Conservation (phyloP, 1,140 invertebrate species). For the Paraescarpia echinospica region DNA sequence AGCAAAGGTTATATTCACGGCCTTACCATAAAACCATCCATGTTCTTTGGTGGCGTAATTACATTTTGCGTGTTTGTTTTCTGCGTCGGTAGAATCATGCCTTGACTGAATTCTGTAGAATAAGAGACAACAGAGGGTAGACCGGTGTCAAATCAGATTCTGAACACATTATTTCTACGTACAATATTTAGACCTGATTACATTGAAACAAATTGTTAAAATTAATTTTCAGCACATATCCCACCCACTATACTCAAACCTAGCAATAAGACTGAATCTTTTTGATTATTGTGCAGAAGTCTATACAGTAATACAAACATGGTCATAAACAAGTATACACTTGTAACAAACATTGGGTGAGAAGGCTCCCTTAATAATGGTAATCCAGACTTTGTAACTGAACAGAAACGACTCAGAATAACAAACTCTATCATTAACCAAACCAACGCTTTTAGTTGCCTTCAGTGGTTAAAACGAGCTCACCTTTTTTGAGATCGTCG, state of each 20-base stretch:
- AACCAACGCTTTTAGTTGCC: too few species aligned
- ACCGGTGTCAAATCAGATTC: not conserved
- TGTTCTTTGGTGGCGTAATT: slow-evolving; percentile 19
- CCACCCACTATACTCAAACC: too few species aligned
- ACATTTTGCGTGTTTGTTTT: slow-evolving; percentile 10
- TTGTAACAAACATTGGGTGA: not conserved
- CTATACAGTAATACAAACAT: too few species aligned
- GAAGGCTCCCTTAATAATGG: too few species aligned
- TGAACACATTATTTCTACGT: too few species aligned
- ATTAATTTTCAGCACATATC: not conserved
- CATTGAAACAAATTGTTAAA: slow-evolving; percentile 5
- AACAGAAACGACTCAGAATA: too few species aligned
- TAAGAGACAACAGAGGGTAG: slow-evolving; percentile 17
- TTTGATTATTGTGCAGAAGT: too few species aligned
- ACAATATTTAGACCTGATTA: not conserved
- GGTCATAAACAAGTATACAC: not conserved
- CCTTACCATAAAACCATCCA: not conserved
- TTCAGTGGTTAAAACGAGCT: slow-evolving; percentile 20
- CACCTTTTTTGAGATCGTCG: slow-evolving; percentile 79
- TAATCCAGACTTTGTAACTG: not conserved
- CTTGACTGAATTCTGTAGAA: slow-evolving; percentile 69
- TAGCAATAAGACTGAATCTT: too few species aligned
- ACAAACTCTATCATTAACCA: too few species aligned
- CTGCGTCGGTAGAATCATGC: slow-evolving; percentile 73
- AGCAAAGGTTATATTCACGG: not conserved